A percentile compares a stretch with the other conserved stretches of the same genome.
These are phyloP conservation scores for Alosa sapidissima DNA, from an alignment of 2,797 vertebrate genomes.

Conservation along the genomic window DNA sequence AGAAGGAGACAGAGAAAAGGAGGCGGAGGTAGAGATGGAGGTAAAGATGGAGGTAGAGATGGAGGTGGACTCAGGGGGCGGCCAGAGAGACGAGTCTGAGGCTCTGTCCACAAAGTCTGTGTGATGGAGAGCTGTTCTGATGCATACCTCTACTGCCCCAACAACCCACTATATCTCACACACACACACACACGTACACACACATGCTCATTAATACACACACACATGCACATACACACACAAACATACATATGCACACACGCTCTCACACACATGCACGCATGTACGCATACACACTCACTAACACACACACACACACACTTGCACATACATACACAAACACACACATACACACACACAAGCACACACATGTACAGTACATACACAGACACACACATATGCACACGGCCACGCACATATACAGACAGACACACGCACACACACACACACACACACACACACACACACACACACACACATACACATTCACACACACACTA, in stretches of 20 bases:
- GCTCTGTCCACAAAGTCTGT: conserved; percentile 28
- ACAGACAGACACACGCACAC: too few species aligned
- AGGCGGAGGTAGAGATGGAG: background rate
- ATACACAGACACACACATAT: background rate
- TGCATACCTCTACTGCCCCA: background rate
- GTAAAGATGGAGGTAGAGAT: background rate
- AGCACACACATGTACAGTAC: too few species aligned
- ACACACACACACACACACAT: background rate
- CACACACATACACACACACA: background rate
- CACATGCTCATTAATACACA: too few species aligned
- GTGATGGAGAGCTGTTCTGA: background rate
- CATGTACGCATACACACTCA: background rate
- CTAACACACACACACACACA: background rate
- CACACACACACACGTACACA: background rate
- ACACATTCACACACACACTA: background rate
- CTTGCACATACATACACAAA: background rate
- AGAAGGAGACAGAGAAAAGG: background rate
- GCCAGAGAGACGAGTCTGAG: conserved; percentile 34
- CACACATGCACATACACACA: background rate
- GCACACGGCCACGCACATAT: background rate
- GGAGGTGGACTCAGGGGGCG: background rate
- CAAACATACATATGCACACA: background rate
- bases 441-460: background rate
- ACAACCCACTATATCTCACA: conserved; percentile 17
- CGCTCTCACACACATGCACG: background rate